Percentiles rank a stretch among this genome's conserved stretches.
phyloP scores from a whole-genome alignment of 2,797 vertebrate genomes.

The Alcedo quadribrachys region DNA sequence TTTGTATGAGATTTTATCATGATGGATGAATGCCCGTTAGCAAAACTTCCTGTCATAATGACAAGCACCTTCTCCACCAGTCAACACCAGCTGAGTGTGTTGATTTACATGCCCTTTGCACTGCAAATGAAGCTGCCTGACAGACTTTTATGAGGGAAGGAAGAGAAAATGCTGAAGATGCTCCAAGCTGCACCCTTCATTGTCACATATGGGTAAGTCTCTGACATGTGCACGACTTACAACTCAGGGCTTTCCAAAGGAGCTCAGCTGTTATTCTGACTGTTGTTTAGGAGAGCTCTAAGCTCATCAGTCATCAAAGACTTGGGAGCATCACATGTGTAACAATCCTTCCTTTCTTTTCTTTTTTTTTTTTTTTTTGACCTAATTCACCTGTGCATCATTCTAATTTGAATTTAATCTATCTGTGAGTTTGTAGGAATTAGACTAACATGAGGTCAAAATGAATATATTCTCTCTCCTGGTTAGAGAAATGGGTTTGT shows the following conservation, averaged over 20 bases:
- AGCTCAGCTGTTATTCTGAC: not conserved
- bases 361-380: not conserved
- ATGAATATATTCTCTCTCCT: not conserved
- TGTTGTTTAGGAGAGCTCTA: not conserved
- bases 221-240: not conserved
- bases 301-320: not conserved
- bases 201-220: not conserved
- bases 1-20: not conserved
- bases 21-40: not conserved
- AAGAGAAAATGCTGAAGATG: not conserved
- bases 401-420: not conserved
- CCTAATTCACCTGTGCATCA: not conserved
- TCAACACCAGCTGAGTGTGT: not conserved
- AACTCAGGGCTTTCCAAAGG: not conserved
- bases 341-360: not conserved
- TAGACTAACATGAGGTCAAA: not conserved
- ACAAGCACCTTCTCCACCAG: not conserved
- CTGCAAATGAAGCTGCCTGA: constrained; percentile 2
- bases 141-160: constrained; percentile 7
- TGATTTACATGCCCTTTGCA: constrained; percentile 13
- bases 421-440: not conserved
- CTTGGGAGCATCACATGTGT: not conserved
- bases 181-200: not conserved
- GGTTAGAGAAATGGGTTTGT: not conserved
- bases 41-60: not conserved